Base-by-base conservation (phyloP, 2,797 vertebrate species). In the Macrochelys suwanniensis region DNA sequence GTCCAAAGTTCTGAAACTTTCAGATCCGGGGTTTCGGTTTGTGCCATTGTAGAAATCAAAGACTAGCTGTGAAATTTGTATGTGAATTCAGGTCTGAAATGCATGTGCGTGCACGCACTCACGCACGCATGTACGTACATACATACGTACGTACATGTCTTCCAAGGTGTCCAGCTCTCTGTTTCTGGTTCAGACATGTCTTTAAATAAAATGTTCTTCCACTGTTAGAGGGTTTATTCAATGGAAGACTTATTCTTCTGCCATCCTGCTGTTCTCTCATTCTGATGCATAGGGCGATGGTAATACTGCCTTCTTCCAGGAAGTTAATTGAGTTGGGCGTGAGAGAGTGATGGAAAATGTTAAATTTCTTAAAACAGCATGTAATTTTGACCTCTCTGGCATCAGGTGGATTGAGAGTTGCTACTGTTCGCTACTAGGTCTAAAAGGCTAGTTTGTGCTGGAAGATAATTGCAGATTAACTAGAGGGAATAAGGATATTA, bases 311-410 rank as follows among this genome's bases (percentile, higher is more conserved):
- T 89, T 89, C 37, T 85, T 85, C 37, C 65, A 57, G 85, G 53
- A 68, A n/a, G 17, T 37, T 68, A 68, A 37, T 68, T 68, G n/a
- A 37, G n/a, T 37, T 37, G 85, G 77, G 26, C 65, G 33, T 13
- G 50, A 78, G 42, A 80, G 59, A n/a, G 78, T 76, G 93, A 37
- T 13, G 53, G 56, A 85, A 85, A 25, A 87, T 56, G 92, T 57
- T 56, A 7, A n/a, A 0, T 85, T 89, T 87, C 82, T n/a, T 50
- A 77, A 6, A 17, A 11, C 33, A 12, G 23, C 3, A 54, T 65
- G 21, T 42, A 45, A 25, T 79, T 49, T 83, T 96, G 51, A 93
- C 81, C 90, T 85, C 33, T 89, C 82, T 17, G 74, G 82, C 89
- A 42, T 76, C 77, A 45, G 19, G 82, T 42, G 45, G 1, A 16